Conservation (phyloP, 2,888 invertebrate genomes). For the Cantharis nigra region DNA sequence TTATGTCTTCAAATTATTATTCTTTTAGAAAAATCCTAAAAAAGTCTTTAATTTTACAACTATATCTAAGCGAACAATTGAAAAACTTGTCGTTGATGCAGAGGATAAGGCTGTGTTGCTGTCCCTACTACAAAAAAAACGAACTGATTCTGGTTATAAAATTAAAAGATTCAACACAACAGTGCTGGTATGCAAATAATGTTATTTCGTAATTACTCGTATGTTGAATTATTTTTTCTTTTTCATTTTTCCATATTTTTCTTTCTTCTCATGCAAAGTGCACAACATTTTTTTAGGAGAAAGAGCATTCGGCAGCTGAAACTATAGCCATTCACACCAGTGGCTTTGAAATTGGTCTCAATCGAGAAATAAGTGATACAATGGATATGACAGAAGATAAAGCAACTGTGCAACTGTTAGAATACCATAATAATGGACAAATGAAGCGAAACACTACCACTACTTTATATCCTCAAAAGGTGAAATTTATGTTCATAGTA, state of each 20-base stretch:
- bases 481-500: not conserved
- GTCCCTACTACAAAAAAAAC: not conserved
- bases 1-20: not conserved
- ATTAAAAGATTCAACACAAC: not conserved
- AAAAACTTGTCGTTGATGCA: not conserved
- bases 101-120: not conserved
- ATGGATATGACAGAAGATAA: not conserved
- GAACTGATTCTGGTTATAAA: not conserved
- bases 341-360: not conserved
- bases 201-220: not conserved
- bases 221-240: too few relatives aligned
- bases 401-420: not conserved
- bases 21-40: not conserved
- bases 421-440: not conserved
- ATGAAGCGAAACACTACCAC: not conserved
- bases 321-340: not conserved
- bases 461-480: not conserved
- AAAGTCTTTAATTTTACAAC: not conserved
- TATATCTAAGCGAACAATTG: not conserved
- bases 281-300: not conserved
- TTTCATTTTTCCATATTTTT: not conserved
- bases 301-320: not conserved
- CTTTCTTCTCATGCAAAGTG: not conserved
- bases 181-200: not conserved
- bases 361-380: not conserved